Conservation (phyloP, 2,888 invertebrate species). For the Zaprionus obscuricornis region DNA sequence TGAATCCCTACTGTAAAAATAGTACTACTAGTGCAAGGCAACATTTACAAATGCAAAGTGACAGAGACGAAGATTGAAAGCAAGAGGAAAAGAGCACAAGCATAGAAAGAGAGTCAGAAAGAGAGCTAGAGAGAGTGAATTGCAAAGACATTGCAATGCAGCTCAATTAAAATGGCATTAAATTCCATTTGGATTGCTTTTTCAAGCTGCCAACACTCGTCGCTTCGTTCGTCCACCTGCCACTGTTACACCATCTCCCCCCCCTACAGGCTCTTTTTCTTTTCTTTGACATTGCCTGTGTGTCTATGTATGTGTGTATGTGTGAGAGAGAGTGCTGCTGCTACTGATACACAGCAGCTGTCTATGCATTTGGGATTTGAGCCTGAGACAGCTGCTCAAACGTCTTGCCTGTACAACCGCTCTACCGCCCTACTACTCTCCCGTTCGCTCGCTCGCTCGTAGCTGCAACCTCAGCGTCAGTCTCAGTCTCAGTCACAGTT, state of each 20-base stretch:
- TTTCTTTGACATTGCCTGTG: conserved; percentile 43
- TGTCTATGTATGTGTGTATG: too few relatives aligned
- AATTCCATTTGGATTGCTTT: conserved; percentile 74
- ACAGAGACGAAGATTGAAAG: neutral
- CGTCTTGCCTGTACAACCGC: conserved; percentile 23
- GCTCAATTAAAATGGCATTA: conserved; percentile 81
- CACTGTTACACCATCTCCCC: neutral
- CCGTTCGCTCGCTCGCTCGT: too few relatives aligned
- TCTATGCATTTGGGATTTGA: conserved; percentile 73
- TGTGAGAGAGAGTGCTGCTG: conserved; percentile 8
- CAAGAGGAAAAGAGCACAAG: too few relatives aligned
- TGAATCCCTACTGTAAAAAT: conserved; percentile 26
- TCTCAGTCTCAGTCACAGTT: neutral
- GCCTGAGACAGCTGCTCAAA: conserved; percentile 60
- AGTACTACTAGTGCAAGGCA: conserved; percentile 6
- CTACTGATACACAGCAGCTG: conserved; percentile 52
- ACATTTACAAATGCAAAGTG: conserved; percentile 4
- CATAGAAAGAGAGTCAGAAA: conserved; percentile 3
- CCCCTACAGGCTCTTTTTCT: neutral
- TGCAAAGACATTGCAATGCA: conserved; percentile 61
- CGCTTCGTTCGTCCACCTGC: conserved; percentile 20
- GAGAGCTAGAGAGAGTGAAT: neutral
- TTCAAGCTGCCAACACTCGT: conserved; percentile 37
- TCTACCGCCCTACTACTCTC: too few relatives aligned
- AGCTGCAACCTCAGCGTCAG: neutral